These are phyloP conservation scores for Tetragonisca angustula DNA, from an alignment of 2,888 invertebrate species.

Conservation along the genomic window DNA sequence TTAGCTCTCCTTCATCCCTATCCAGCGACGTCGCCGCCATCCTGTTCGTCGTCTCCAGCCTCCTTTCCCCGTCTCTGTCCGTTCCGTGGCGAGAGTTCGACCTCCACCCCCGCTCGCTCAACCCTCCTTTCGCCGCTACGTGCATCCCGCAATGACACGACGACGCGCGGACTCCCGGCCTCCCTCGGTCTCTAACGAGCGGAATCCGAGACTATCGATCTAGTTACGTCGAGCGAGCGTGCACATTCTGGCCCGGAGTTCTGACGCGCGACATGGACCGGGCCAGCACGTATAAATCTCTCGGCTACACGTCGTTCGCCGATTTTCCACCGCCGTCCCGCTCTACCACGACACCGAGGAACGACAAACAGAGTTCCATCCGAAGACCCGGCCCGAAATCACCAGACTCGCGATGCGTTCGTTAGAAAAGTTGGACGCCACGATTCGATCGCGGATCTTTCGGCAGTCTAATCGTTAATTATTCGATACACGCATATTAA, in stretches of 20 bases:
- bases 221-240: conserved; percentile 36
- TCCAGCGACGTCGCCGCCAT: conserved; percentile 17
- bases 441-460: too few species aligned
- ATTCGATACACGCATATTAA: too few species aligned
- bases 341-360: conserved; percentile 4
- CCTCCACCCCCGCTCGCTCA: too few species aligned
- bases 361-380: not conserved
- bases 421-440: conserved; percentile 19
- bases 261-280: conserved; percentile 43
- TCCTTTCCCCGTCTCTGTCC: not conserved
- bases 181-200: conserved; percentile 62
- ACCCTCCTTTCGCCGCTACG: conserved; percentile 25
- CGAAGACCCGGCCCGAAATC: not conserved
- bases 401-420: conserved; percentile 3
- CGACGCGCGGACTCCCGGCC: conserved; percentile 38
- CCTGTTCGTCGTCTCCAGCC: not conserved
- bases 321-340: conserved; percentile 31
- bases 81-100: not conserved
- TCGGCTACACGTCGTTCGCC: conserved; percentile 10
- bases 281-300: conserved; percentile 52
- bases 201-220: conserved; percentile 71
- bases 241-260: conserved; percentile 33
- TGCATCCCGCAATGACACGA: conserved; percentile 63
- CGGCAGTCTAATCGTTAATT: not conserved
- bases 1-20: conserved; percentile 47